Evolutionary conservation across 2,797 vertebrate genomes (phyloP).

Genomic region (Monodelphis domestica): DNA sequence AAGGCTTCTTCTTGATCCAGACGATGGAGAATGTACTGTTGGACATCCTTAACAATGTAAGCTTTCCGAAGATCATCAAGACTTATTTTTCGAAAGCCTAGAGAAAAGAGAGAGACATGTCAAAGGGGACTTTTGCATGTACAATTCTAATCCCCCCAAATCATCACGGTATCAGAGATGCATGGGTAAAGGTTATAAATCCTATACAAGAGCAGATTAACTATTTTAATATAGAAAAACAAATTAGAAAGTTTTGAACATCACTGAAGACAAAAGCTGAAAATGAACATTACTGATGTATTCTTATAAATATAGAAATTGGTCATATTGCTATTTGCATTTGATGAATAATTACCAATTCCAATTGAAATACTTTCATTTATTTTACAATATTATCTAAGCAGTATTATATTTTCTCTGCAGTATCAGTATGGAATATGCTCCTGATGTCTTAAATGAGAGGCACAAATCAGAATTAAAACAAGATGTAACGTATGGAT

Average conservation of each 20-base stretch:
- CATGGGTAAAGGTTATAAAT: neutral
- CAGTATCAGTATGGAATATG: neutral
- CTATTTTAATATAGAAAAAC: neutral
- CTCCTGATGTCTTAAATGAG: neutral
- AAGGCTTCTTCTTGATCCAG: conserved; percentile 98
- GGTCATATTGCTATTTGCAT: neutral
- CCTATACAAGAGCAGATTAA: neutral
- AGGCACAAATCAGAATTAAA: neutral
- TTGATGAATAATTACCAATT: neutral
- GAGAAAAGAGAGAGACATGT: conserved; percentile 51
- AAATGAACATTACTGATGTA: neutral
- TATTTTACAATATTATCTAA: neutral
- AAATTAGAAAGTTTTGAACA: neutral
- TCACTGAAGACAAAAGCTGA: neutral
- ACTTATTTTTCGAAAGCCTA: conserved; percentile 98
- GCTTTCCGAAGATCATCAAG: conserved; percentile 98
- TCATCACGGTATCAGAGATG: conserved; percentile 16
- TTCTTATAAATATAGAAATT: neutral
- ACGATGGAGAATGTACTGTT: conserved; percentile 98
- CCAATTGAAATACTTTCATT: neutral
- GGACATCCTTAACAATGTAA: conserved; percentile 99
- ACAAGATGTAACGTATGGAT: neutral
- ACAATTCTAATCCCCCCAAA: neutral
- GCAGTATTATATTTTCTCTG: too few species aligned
- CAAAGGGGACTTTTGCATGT: neutral